phyloP scores from a whole-genome alignment of 2,113 vertebrate genomes.

The Zapus hudsonius region DNA sequence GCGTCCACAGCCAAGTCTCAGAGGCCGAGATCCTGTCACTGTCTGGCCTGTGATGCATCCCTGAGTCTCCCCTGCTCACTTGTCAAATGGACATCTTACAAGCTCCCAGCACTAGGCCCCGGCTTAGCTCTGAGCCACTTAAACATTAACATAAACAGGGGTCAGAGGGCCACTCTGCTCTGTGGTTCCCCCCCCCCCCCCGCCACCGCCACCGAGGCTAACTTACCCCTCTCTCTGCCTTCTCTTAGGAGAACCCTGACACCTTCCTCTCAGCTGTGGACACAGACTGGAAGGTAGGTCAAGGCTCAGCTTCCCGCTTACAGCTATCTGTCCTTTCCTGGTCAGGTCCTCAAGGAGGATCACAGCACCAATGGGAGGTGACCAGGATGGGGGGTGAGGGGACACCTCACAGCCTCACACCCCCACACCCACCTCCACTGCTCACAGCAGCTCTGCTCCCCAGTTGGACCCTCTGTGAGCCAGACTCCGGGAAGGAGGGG shows the following conservation, averaged over 20 bases:
- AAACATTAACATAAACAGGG: not conserved
- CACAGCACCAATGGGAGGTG: no score
- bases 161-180: not conserved
- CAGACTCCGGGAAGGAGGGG: no score
- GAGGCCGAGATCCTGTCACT: not conserved
- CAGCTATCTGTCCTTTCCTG: not conserved
- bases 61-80: not conserved
- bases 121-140: not conserved
- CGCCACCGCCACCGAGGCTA: not conserved
- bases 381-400: no score
- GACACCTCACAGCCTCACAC: not conserved
- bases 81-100: not conserved
- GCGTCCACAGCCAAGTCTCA: not conserved
- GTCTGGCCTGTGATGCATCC: not conserved
- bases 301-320: not conserved
- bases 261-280: conserved; percentile 89
- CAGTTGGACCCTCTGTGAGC: not conserved
- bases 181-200: not conserved
- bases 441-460: not conserved
- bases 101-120: not conserved
- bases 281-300: conserved; percentile 95
- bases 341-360: not conserved
- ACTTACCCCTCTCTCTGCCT: not conserved
- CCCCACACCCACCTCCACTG: not conserved
- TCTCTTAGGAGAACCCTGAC: conserved; percentile 92